Evolutionary conservation across 2,797 vertebrate species (phyloP).

Genomic region (Novumbra hubbsi): DNA sequence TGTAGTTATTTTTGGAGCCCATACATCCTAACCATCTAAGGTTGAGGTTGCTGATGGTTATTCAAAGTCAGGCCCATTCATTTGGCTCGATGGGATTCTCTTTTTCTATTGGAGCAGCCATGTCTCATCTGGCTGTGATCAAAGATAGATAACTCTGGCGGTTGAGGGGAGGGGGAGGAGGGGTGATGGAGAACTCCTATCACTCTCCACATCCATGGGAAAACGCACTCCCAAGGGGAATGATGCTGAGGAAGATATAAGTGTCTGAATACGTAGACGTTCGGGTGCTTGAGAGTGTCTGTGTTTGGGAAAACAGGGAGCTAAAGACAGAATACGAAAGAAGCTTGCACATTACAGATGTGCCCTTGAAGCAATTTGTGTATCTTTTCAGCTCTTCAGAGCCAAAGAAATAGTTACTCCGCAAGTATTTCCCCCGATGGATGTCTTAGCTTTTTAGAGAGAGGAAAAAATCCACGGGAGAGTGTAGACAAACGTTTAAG

Average conservation of each 20-base stretch:
- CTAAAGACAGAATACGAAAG: conserved; percentile 3
- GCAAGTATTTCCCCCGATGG: neutral
- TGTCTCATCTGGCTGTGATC: neutral
- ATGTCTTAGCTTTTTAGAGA: neutral
- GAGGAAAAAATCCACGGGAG: neutral
- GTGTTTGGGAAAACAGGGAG: neutral
- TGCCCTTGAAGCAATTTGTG: conserved; percentile 6
- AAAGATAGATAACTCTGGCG: neutral
- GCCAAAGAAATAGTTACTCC: conserved; percentile 6
- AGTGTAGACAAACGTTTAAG: neutral
- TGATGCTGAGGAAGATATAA: neutral
- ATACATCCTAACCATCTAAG: neutral
- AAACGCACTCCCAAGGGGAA: neutral
- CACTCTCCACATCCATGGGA: neutral
- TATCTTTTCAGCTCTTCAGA: conserved; percentile 6
- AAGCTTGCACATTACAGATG: neutral
- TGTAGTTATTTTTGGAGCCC: neutral
- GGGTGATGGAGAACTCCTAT: neutral
- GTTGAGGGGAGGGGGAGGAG: neutral
- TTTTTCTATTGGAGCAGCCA: neutral
- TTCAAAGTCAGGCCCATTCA: neutral
- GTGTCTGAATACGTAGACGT: conserved; percentile 7
- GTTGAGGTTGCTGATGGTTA: neutral
- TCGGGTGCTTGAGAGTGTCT: neutral
- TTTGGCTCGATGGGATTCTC: neutral